phyloP scores from a whole-genome alignment of 2,888 invertebrate species.

The Callyntrura guangdongensis region DNA sequence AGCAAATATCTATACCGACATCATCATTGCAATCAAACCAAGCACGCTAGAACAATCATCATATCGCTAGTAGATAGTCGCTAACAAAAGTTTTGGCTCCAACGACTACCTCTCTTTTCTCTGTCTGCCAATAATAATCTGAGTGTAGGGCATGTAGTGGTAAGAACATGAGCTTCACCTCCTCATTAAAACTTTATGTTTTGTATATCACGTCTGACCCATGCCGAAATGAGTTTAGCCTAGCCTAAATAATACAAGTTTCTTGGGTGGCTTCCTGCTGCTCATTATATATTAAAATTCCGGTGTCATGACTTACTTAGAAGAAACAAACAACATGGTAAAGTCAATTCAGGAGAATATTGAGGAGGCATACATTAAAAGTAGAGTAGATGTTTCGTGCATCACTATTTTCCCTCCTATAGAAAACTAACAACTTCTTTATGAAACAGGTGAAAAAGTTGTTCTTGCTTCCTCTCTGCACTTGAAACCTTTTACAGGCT shows the following conservation, averaged over 20 bases:
- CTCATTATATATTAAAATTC: slow-evolving; percentile 23
- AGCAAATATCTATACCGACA: not conserved
- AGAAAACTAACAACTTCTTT: not conserved
- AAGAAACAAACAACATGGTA: not conserved
- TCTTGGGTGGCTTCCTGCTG: not conserved
- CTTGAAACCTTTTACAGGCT: not conserved
- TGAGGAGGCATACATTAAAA: not conserved
- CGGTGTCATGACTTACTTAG: slow-evolving; percentile 2
- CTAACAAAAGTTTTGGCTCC: no score
- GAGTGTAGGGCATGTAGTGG: not conserved
- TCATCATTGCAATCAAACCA: slow-evolving; percentile 17
- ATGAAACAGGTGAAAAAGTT: slow-evolving; percentile 21
- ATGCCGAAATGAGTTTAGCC: not conserved
- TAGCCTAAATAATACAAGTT: not conserved
- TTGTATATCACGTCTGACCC: not conserved
- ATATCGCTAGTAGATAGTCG: not conserved
- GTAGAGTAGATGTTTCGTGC: not conserved
- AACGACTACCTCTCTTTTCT: not conserved
- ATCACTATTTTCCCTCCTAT: not conserved
- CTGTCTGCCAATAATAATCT: not conserved
- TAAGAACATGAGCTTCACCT: not conserved
- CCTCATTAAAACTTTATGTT: slow-evolving; percentile 29
- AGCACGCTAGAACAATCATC: not conserved
- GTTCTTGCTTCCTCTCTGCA: not conserved
- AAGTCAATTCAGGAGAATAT: not conserved